Base-by-base conservation (phyloP, 2,888 invertebrate genomes). In the Polyploca ridens region DNA sequence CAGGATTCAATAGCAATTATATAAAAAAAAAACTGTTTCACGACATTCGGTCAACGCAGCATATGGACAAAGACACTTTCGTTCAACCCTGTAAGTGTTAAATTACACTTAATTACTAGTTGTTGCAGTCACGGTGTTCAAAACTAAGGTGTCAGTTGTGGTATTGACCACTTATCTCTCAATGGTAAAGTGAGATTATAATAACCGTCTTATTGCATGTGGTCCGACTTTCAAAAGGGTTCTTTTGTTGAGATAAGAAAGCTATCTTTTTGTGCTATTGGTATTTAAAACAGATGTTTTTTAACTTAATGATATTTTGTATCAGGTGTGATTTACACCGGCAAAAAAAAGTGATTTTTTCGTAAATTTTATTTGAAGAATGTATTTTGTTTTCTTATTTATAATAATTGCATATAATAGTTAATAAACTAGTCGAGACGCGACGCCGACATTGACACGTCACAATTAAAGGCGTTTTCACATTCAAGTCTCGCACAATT, bases 1-100 rank as follows among this genome's bases (percentile, higher is more conserved):
- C n/a, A 38, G 16, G 38, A 38, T 63, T 63, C 33, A 54, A 63
- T 41, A 61, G 33, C 33, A 35, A 57, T 46, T 59, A 38, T 69
- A 70, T 69, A 71, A 65, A 67, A 73, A 64, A 77, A 76, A 77
- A 76, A 76, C 63, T 71, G 76, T 78, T 77, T 77, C 70, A 76
- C 78, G 83, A 80, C 81, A 80, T 81, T 82, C 74, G 76, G 73
- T 69, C 73, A 70, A 69, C 63, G 73, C 81, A 81, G 76, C 93
- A 93, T 90, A 89, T 88, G 93, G 92, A 77, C 86, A 87, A 84
- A 87, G 88, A 86, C 86, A 88, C 84, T 84, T 85, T 86, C 85
- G 80, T 82, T 78, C 74, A 76, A 79, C 85, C 82, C 82, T 79
- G 61, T 82, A 81, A 87, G 86, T 89, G 86, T 87, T 77, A 88